These are phyloP conservation scores for Halcyon leucocephala DNA, from an alignment of 2,797 vertebrate species.

Conservation along the genomic window DNA sequence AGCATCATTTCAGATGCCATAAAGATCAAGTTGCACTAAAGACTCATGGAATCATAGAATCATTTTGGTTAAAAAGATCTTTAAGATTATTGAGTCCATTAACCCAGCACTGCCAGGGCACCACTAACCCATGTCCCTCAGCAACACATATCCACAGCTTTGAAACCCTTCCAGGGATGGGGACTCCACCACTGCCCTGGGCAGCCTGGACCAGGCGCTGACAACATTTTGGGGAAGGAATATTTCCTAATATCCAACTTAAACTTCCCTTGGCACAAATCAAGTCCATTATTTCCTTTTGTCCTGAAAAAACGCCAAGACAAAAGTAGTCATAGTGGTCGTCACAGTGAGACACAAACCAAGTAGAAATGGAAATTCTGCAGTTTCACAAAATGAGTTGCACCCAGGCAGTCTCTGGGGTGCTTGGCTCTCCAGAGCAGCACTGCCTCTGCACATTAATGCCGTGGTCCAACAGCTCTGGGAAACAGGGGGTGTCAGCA, in stretches of 20 bases:
- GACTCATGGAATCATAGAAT: neutral
- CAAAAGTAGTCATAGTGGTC: neutral
- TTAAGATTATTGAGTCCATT: neutral
- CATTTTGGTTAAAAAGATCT: neutral
- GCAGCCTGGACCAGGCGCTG: neutral
- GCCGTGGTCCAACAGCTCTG: fast-evolving
- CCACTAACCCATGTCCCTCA: neutral
- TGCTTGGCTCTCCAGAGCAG: neutral
- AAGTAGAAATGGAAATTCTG: neutral
- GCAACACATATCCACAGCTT: neutral
- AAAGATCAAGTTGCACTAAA: neutral
- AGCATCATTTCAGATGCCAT: neutral
- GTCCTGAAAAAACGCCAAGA: neutral
- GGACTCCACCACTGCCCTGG: neutral
- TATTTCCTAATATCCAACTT: neutral
- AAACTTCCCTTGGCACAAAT: neutral
- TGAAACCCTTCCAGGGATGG: neutral
- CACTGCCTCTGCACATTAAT: neutral
- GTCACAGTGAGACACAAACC: neutral
- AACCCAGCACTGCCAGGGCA: neutral
- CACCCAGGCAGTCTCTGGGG: neutral
- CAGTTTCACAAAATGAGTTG: neutral
- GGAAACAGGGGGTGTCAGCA: neutral
- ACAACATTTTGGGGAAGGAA: neutral
- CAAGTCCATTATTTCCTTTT: neutral